Evolutionary conservation across 64 coral and sea anemone species (phyloP).

Genomic region (Hydrozoanthus tunicans): DNA sequence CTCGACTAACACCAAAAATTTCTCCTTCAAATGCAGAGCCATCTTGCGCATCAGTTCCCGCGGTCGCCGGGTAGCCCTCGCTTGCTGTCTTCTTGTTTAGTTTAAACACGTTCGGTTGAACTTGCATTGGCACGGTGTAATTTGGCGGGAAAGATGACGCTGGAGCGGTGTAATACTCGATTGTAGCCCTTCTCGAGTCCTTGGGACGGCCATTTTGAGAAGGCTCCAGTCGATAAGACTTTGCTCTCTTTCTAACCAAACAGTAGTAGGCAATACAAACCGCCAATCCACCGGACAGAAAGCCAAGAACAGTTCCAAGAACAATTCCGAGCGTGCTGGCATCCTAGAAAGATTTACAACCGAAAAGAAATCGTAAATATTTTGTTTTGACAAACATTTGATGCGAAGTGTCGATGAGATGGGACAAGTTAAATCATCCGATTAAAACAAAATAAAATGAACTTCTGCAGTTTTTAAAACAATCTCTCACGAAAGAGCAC

Average conservation of each 20-base stretch:
- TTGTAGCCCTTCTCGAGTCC: constrained; percentile 49
- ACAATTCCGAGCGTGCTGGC: constrained; percentile 66
- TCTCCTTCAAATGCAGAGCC: constrained; percentile 14
- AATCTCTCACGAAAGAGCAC: not conserved
- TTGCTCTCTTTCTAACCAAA: constrained; percentile 47
- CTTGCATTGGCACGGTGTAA: constrained; percentile 74
- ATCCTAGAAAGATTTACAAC: constrained; percentile 57
- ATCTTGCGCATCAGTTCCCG: constrained; percentile 24
- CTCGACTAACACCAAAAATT: constrained; percentile 58
- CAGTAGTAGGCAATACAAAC: constrained; percentile 54
- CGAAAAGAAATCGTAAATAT: not conserved
- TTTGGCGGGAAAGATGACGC: constrained; percentile 30
- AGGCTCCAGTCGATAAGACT: constrained; percentile 45
- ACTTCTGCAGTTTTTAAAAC: not conserved
- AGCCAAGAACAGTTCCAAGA: constrained; percentile 80
- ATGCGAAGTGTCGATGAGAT: not conserved
- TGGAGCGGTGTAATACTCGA: constrained; percentile 69
- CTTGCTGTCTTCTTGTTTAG: constrained; percentile 57
- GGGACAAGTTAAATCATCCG: not conserved
- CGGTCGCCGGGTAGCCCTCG: constrained; percentile 40
- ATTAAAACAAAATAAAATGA: not conserved
- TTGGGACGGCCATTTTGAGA: constrained; percentile 33
- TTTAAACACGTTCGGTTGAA: constrained; percentile 83
- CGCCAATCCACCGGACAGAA: constrained; percentile 68
- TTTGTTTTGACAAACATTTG: not conserved